Evolutionary conservation across 1,140 invertebrate species (phyloP).

Genomic region (Diachasmimorpha longicaudata): DNA sequence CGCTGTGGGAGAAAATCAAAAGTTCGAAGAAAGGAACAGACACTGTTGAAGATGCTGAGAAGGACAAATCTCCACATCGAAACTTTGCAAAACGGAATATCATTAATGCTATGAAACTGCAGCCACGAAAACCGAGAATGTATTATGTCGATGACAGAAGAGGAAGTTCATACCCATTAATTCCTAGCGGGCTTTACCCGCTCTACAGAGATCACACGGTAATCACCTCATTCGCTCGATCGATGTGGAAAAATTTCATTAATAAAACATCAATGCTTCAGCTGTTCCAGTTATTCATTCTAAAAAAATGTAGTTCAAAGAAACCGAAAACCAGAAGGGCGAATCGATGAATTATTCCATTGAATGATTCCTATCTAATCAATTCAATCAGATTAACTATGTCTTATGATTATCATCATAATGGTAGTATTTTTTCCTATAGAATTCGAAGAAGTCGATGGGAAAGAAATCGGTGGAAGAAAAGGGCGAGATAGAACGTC

Average conservation of each 20-base stretch:
- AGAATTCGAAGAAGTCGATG: neutral
- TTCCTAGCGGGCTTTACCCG: slow-evolving; percentile 59
- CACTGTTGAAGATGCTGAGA: neutral
- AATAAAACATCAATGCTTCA: too few relatives aligned
- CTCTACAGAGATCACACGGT: slow-evolving; percentile 34
- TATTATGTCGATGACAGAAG: slow-evolving; percentile 56
- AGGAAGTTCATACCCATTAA: slow-evolving; percentile 55
- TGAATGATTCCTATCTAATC: too few relatives aligned
- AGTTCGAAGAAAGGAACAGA: slow-evolving; percentile 28
- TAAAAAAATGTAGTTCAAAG: too few relatives aligned
- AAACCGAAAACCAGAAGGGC: too few relatives aligned
- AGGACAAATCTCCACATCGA: neutral
- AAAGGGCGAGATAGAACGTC: neutral
- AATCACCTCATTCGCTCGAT: neutral
- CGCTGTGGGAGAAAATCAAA: slow-evolving; percentile 37
- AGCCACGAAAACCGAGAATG: slow-evolving; percentile 58
- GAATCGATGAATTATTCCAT: too few relatives aligned
- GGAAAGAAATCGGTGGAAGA: neutral
- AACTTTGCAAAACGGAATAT: slow-evolving; percentile 68
- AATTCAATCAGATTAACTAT: neutral
- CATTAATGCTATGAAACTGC: slow-evolving; percentile 60
- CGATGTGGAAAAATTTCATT: too few relatives aligned
- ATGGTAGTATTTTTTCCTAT: neutral
- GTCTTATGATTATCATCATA: neutral
- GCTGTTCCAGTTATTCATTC: too few relatives aligned